A percentile compares a stretch with the other conserved stretches of the same genome.
phyloP scores from a whole-genome alignment of 2,797 vertebrate genomes.

The Anguilla pacifica region DNA sequence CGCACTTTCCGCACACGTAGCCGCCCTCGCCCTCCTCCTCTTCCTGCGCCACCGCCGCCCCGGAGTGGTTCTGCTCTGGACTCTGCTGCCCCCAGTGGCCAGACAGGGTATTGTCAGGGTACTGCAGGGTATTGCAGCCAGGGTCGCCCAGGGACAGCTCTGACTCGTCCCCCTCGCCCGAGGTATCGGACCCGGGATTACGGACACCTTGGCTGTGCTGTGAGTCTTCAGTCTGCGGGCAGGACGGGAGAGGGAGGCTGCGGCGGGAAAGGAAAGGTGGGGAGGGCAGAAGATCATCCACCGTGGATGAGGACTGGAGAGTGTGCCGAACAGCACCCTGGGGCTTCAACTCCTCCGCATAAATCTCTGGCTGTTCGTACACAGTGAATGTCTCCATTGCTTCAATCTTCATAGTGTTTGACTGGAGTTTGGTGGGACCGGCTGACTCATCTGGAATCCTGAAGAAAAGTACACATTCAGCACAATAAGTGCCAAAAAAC shows the following conservation, averaged over 20 bases:
- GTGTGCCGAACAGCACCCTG: too few relatives aligned
- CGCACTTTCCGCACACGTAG: background rate
- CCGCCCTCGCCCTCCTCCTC: background rate
- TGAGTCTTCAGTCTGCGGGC: background rate
- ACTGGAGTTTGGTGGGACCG: background rate
- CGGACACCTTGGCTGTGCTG: background rate
- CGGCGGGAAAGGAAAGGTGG: background rate
- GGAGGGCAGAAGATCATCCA: background rate
- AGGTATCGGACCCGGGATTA: background rate
- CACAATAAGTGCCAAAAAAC: background rate
- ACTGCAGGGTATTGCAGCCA: background rate
- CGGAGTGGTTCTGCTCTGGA: background rate
- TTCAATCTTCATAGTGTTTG: background rate
- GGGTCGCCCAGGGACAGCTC: background rate
- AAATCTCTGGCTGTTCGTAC: background rate
- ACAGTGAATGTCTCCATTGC: background rate
- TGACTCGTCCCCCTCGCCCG: background rate
- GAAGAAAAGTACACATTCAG: background rate
- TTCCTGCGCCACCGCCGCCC: background rate
- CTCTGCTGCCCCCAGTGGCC: conserved; percentile 2
- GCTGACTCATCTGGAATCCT: background rate
- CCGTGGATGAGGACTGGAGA: background rate
- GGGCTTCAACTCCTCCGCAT: background rate
- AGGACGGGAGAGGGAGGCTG: background rate
- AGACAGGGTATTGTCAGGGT: background rate